These are phyloP conservation scores for Cerastis leucographa DNA, from an alignment of 2,888 invertebrate genomes.

Conservation along the genomic window DNA sequence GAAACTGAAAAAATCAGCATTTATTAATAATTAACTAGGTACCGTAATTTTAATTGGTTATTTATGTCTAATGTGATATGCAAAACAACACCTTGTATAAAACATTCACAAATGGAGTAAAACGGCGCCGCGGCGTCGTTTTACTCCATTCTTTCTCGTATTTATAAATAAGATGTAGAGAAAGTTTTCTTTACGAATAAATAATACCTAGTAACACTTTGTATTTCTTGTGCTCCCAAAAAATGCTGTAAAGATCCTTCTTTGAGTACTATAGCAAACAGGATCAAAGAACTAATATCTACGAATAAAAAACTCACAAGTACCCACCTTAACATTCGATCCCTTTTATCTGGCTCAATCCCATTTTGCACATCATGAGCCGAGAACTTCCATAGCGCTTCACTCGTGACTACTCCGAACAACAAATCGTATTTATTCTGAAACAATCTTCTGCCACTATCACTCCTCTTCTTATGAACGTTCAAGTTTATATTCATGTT, in stretches of 20 bases:
- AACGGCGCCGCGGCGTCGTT: neutral
- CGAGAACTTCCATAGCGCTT: conserved; percentile 97
- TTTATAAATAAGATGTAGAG: neutral
- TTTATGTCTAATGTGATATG: too few species aligned
- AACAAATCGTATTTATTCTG: conserved; percentile 95
- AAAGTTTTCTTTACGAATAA: neutral
- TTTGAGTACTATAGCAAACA: conserved; percentile 10
- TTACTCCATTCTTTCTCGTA: neutral
- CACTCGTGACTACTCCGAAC: conserved; percentile 97
- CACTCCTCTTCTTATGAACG: conserved; percentile 91
- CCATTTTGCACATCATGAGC: conserved; percentile 95
- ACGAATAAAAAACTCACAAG: conserved; percentile 40
- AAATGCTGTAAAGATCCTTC: neutral
- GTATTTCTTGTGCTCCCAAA: neutral
- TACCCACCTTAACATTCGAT: conserved; percentile 93
- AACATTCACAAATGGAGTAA: neutral
- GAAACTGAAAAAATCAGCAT: too few species aligned
- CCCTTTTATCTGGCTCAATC: conserved; percentile 96
- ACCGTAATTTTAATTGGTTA: too few species aligned
- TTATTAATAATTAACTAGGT: too few species aligned
- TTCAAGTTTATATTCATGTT: conserved; percentile 89
- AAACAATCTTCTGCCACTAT: conserved; percentile 91
- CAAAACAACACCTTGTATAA: too few species aligned
- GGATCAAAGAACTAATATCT: conserved; percentile 34
- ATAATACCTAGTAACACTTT: neutral